Conservation (phyloP, 2,888 invertebrate genomes). For the Dione vanillae region DNA sequence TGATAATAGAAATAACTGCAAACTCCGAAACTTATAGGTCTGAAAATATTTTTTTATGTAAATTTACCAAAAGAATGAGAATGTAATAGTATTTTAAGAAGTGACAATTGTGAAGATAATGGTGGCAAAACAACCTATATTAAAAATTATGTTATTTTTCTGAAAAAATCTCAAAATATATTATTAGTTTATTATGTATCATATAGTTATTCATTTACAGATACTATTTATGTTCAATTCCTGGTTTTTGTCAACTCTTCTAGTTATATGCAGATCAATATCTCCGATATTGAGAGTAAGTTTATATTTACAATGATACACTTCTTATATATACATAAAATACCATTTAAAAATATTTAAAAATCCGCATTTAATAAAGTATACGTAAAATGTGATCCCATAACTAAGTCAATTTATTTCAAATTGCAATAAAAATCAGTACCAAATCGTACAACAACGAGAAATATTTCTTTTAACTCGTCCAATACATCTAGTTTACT, state of each 20-base stretch:
- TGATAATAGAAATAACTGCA: too few species aligned
- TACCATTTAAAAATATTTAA: too few species aligned
- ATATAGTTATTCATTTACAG: slow-evolving; percentile 53
- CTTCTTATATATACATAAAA: too few species aligned
- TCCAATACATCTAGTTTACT: neutral
- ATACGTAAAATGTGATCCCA: too few species aligned
- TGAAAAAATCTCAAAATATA: neutral
- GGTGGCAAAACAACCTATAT: too few species aligned
- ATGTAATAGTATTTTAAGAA: too few species aligned
- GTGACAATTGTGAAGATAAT: too few species aligned
- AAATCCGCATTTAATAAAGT: too few species aligned
- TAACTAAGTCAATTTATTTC: neutral
- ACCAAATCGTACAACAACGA: neutral
- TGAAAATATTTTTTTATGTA: too few species aligned
- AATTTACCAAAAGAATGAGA: too few species aligned
- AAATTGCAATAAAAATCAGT: neutral
- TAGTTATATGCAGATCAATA: slow-evolving; percentile 61
- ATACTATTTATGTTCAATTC: slow-evolving; percentile 62
- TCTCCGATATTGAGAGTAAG: slow-evolving; percentile 64
- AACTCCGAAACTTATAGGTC: too few species aligned
- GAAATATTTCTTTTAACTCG: neutral
- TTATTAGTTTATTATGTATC: neutral
- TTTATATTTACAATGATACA: too few species aligned
- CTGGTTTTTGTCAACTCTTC: slow-evolving; percentile 62
- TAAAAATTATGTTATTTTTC: neutral